These are phyloP conservation scores for Xiphophorus hellerii DNA, from an alignment of 2,113 vertebrate species.

Conservation along the genomic window DNA sequence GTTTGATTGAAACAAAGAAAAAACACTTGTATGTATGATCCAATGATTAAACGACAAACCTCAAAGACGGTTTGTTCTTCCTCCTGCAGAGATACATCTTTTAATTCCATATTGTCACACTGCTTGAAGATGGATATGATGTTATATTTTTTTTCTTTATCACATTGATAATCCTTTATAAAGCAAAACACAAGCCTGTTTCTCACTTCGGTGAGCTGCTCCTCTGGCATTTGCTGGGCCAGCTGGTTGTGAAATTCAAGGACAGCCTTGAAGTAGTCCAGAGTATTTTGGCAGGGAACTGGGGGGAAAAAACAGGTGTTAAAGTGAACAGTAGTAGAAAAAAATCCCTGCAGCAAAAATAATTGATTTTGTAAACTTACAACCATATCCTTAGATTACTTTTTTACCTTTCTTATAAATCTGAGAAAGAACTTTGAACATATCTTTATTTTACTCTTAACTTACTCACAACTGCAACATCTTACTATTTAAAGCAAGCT, in stretches of 20 bases:
- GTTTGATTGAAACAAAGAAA: not conserved
- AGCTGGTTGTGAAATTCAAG: slow-evolving; percentile 96
- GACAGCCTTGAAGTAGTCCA: slow-evolving; percentile 95
- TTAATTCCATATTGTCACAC: slow-evolving; percentile 24
- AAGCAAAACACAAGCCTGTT: not conserved
- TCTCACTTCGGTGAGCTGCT: slow-evolving; percentile 92
- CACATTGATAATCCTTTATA: not conserved
- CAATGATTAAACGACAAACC: slow-evolving; percentile 55
- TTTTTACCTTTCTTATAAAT: not conserved
- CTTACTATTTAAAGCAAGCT: not conserved
- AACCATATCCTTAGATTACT: not conserved
- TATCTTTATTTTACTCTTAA: too few relatives aligned
- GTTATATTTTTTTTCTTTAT: slow-evolving; percentile 2
- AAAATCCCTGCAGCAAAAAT: not conserved
- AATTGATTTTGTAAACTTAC: not conserved
- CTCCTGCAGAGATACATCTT: slow-evolving; percentile 62
- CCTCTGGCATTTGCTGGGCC: slow-evolving; percentile 85
- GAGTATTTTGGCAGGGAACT: slow-evolving; percentile 96
- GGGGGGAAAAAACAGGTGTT: slow-evolving; percentile 32
- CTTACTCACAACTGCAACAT: too few relatives aligned
- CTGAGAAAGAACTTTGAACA: not conserved
- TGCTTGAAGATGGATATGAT: not conserved
- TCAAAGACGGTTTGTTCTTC: slow-evolving; percentile 76
- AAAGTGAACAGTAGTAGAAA: slow-evolving; percentile 9
- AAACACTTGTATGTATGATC: not conserved